A percentile compares a stretch with the other conserved stretches of the same genome.
Evolutionary conservation across 1,140 invertebrate genomes (phyloP).

Genomic region (Triops cancriformis): DNA sequence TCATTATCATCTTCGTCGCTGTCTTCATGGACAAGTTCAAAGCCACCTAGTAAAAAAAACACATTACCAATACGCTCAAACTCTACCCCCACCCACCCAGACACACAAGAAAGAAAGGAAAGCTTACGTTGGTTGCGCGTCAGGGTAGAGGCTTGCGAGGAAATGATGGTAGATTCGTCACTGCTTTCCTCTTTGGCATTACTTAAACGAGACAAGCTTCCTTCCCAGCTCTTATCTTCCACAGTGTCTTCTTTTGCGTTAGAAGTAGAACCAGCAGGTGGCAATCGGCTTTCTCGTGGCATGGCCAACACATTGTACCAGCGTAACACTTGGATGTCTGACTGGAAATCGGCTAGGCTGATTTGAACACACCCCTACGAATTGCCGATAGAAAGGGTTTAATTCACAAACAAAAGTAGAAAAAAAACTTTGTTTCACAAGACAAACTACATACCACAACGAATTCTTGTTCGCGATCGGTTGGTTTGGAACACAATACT

Average conservation of each 20-base stretch:
- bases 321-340: slow-evolving; percentile 65
- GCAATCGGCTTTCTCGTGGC: slow-evolving; percentile 41
- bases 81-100: neutral
- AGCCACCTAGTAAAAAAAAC: neutral
- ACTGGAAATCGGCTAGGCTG: slow-evolving; percentile 86
- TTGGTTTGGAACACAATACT: slow-evolving; percentile 62
- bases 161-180: slow-evolving; percentile 92
- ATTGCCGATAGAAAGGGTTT: slow-evolving; percentile 28
- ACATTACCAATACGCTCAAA: neutral
- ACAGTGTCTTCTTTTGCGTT: slow-evolving; percentile 1
- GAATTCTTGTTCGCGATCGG: slow-evolving; percentile 57
- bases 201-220: slow-evolving; percentile 33
- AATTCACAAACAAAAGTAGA: neutral
- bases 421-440: neutral
- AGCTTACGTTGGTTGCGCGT: slow-evolving; percentile 75
- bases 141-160: slow-evolving; percentile 87
- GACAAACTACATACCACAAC: slow-evolving; percentile 56
- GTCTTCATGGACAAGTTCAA: slow-evolving; percentile 23
- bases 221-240: slow-evolving; percentile 14
- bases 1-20: slow-evolving; percentile 32
- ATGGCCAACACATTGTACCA: slow-evolving; percentile 94
- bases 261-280: slow-evolving; percentile 15
- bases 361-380: slow-evolving; percentile 86
- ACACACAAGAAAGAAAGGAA: too few species aligned
- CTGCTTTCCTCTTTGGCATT: slow-evolving; percentile 72